Evolutionary conservation across 2,113 vertebrate genomes (phyloP).

Genomic region (Shinisaurus crocodilurus): DNA sequence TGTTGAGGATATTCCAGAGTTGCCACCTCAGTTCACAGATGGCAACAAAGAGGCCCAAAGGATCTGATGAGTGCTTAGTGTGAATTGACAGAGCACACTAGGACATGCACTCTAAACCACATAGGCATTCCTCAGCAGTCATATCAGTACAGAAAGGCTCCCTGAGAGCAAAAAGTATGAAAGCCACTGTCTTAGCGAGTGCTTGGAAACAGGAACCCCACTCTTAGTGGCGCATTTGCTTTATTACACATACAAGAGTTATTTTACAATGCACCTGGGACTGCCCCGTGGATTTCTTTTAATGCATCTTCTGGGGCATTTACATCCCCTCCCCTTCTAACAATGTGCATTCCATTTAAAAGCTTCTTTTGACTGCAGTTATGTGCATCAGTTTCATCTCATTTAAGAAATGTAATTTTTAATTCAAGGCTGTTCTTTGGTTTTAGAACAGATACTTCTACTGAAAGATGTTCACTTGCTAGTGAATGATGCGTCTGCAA

Average conservation of each 20-base stretch:
- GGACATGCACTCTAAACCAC: neutral
- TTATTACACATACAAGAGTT: neutral
- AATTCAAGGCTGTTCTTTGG: constrained; percentile 16
- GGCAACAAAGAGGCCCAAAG: neutral
- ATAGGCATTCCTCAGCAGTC: neutral
- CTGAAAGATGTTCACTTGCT: neutral
- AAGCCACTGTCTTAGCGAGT: neutral
- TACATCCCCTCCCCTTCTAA: neutral
- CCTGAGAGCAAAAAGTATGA: neutral
- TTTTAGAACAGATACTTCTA: neutral
- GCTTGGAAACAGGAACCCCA: neutral
- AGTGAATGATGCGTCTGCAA: neutral
- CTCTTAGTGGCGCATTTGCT: neutral
- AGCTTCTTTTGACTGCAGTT: constrained; percentile 28
- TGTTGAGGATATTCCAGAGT: neutral
- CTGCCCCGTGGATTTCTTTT: neutral
- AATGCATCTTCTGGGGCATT: neutral
- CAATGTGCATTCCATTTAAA: constrained; percentile 1
- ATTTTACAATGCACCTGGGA: neutral
- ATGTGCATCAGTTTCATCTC: neutral
- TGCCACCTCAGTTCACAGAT: neutral
- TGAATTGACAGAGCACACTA: neutral
- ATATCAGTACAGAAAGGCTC: neutral
- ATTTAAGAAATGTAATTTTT: constrained; percentile 7
- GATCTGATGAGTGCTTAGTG: neutral